phyloP scores from a whole-genome alignment of 1,140 invertebrate genomes.

The Rhopalosiphum maidis region DNA sequence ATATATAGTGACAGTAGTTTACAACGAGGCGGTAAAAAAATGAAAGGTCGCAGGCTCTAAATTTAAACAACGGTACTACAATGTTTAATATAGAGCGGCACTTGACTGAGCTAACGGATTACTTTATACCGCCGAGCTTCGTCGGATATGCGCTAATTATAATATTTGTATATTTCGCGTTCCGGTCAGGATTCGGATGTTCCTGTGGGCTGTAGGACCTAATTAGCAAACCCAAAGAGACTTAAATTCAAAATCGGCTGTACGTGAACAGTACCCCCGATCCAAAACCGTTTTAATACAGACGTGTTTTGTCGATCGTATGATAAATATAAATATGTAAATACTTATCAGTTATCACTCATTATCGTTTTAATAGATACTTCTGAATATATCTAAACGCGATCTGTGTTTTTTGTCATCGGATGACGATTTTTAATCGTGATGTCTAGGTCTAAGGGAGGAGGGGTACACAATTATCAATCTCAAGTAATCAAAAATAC shows the following conservation, averaged over 20 bases:
- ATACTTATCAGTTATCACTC: not conserved
- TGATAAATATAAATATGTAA: not conserved
- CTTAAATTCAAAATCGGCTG: not conserved
- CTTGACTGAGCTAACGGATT: constrained; percentile 44
- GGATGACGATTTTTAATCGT: not conserved
- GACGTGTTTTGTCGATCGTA: not conserved
- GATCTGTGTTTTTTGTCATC: not conserved
- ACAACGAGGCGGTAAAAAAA: constrained; percentile 9
- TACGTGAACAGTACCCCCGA: not conserved
- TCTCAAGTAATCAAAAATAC: not conserved
- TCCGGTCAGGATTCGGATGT: constrained; percentile 19
- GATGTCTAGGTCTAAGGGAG: not conserved
- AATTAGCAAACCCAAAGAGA: not conserved
- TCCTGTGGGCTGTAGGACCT: too few species aligned
- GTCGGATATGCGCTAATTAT: constrained; percentile 17
- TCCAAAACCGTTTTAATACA: not conserved
- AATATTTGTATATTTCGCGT: not conserved
- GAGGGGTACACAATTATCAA: not conserved
- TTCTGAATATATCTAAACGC: not conserved
- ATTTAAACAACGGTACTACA: constrained; percentile 52
- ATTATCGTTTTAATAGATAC: not conserved
- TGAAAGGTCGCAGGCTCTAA: constrained; percentile 43
- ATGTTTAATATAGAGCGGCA: constrained; percentile 39
- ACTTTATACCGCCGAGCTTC: not conserved
- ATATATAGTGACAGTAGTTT: not conserved